Evolutionary conservation across 2,113 vertebrate genomes (phyloP).

Genomic region (Tiliqua scincoides): DNA sequence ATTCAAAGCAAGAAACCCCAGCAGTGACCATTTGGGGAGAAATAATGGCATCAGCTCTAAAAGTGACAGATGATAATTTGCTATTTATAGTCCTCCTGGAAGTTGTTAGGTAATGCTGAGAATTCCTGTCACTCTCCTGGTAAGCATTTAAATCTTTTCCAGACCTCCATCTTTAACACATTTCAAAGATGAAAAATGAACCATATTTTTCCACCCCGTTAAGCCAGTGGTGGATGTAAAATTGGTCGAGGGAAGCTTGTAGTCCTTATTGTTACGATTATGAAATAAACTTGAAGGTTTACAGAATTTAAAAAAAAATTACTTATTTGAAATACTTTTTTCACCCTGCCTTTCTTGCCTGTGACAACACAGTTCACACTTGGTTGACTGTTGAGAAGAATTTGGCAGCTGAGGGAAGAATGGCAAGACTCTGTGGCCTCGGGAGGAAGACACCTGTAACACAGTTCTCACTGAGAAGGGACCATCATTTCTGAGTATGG

Average conservation of each 20-base stretch:
- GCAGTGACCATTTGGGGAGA: background rate
- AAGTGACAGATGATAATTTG: background rate
- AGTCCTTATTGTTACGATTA: background rate
- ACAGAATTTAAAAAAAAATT: background rate
- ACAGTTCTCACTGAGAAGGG: background rate
- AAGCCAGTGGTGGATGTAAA: background rate
- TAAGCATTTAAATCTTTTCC: rapidly evolving
- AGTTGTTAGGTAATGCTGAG: rapidly evolving
- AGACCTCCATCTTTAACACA: background rate
- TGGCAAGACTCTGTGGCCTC: too few species aligned
- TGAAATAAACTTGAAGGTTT: background rate
- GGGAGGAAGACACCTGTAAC: background rate
- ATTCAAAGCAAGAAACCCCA: background rate
- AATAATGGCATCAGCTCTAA: background rate
- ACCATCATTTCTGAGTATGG: too few species aligned
- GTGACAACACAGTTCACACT: background rate
- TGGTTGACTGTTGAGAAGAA: background rate
- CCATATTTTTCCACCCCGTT: background rate
- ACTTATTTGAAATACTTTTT: too few species aligned
- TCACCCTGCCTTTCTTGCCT: too few species aligned
- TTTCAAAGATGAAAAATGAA: background rate
- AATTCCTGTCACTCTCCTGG: background rate
- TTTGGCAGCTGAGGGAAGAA: background rate
- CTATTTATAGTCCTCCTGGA: background rate
- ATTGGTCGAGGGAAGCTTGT: background rate